Evolutionary conservation across 2,113 vertebrate species (phyloP).

Genomic region (Syrrhaptes paradoxus): DNA sequence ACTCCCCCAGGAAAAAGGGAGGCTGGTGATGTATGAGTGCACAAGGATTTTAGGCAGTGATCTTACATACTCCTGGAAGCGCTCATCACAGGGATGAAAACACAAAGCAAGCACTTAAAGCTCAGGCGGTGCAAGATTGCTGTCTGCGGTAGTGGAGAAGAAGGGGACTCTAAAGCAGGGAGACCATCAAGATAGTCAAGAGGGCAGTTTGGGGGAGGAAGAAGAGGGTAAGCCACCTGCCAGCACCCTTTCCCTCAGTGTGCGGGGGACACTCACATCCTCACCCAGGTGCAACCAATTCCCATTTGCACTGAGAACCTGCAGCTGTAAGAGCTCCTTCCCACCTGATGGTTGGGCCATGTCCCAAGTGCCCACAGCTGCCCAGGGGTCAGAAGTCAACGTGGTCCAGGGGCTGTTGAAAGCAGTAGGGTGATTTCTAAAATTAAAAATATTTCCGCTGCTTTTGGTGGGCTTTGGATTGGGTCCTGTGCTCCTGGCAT

Average conservation of each 20-base stretch:
- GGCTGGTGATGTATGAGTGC: fast-evolving
- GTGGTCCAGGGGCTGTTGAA: not conserved
- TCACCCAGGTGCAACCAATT: not conserved
- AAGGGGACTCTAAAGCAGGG: not conserved
- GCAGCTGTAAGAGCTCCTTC: not conserved
- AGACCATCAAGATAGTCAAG: not conserved
- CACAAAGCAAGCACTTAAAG: not conserved
- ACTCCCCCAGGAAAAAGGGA: fast-evolving
- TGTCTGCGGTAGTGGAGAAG: not conserved
- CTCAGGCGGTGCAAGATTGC: not conserved
- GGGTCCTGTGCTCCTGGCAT: not conserved
- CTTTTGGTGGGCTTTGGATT: not conserved
- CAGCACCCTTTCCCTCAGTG: not conserved
- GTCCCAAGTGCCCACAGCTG: not conserved
- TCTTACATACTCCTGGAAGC: not conserved
- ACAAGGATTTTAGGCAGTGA: not conserved
- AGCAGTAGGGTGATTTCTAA: not conserved
- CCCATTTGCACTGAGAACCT: not conserved
- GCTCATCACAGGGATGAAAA: not conserved
- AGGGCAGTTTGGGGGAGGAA: not conserved
- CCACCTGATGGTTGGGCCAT: not conserved
- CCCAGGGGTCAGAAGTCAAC: not conserved
- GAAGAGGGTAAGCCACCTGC: not conserved
- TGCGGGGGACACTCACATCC: not conserved
- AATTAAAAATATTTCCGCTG: not conserved